phyloP scores from a whole-genome alignment of 2,888 invertebrate genomes.

The Drosophila maculinotata region DNA sequence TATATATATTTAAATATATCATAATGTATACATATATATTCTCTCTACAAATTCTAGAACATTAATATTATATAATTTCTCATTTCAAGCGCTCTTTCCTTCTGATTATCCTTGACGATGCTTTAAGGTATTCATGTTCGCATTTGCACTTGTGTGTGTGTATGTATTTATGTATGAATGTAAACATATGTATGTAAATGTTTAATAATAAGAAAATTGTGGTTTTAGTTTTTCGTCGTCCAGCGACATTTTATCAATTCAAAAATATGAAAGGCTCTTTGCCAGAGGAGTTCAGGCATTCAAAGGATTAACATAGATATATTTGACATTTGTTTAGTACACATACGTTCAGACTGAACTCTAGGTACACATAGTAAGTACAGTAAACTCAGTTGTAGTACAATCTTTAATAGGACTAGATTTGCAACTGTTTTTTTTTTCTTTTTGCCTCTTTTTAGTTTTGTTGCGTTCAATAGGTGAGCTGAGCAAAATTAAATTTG shows the following conservation, averaged over 20 bases:
- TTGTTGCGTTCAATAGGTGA: no score
- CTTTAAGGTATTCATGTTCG: conserved; percentile 32
- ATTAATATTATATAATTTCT: conserved; percentile 20
- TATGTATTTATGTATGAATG: conserved; percentile 4
- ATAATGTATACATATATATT: conserved; percentile 9
- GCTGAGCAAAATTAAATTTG: neutral
- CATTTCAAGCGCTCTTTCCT: conserved; percentile 31
- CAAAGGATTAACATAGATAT: conserved; percentile 11
- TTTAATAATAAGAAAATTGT: conserved; percentile 19
- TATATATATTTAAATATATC: conserved; percentile 53
- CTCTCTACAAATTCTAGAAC: conserved; percentile 23
- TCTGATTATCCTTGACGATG: conserved; percentile 57
- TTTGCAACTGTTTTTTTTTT: conserved; percentile 2
- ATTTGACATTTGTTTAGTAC: conserved; percentile 14
- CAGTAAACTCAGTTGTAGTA: no score
- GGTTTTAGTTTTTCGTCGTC: conserved; percentile 62
- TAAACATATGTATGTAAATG: conserved; percentile 5
- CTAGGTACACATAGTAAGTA: no score
- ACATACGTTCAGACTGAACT: conserved; percentile 11
- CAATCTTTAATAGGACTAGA: conserved; percentile 4
- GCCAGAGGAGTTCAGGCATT: conserved; percentile 7
- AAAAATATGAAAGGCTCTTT: conserved; percentile 26
- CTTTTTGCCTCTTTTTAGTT: neutral
- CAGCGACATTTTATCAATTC: conserved; percentile 72
- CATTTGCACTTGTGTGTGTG: conserved; percentile 11